Evolutionary conservation across 2,888 invertebrate genomes (phyloP), one percentile per base, ranked within the genome.

Genomic region (Lycaena phlaeas): DNA sequence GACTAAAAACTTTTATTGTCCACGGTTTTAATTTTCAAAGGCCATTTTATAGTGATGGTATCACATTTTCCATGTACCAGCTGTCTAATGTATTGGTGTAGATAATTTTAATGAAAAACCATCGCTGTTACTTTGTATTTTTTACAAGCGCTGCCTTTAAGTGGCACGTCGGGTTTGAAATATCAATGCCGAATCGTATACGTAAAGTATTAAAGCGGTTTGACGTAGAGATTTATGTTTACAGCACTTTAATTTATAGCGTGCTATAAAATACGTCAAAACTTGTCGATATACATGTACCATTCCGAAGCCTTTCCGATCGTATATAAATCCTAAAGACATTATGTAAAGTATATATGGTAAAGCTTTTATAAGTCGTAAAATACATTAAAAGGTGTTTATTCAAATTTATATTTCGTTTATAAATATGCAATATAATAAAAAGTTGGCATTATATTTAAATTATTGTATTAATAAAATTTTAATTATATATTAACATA

Each of bases 211-310:
- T 70, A 71, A 74, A 74, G 68, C 67, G 70, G 72, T 74, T 73
- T 73, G 75, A 73, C 71, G 70, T 71, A 76, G 73, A 82, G 74
- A 82, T 82, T 81, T 81, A 82, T 76, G 66, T 71, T 81, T 77
- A 77, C 73, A 60, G 69, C 69, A 52, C 61, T 57, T 66, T 78
- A 74, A 82, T 81, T 82, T 81, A 81, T 70, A 55, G 58, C 46
- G 43, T 46, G 64, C 56, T 63, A 61, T 79, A 82, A 78, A 81
- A 66, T 65, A 70, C 71, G 61, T 65, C 65, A 70, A 72, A 75
- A 74, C 61, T 59, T 60, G 57, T 68, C 69, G 62, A 68, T 63
- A 59, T 54, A 57, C 56, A 57, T 54, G 57, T 66, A 64, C 61
- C 36, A 43, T 43, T 44, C 59, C 58, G 58, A 49, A n/a, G 14